Conservation (phyloP, 2,888 invertebrate genomes). For the Cephus rjabovi region DNA sequence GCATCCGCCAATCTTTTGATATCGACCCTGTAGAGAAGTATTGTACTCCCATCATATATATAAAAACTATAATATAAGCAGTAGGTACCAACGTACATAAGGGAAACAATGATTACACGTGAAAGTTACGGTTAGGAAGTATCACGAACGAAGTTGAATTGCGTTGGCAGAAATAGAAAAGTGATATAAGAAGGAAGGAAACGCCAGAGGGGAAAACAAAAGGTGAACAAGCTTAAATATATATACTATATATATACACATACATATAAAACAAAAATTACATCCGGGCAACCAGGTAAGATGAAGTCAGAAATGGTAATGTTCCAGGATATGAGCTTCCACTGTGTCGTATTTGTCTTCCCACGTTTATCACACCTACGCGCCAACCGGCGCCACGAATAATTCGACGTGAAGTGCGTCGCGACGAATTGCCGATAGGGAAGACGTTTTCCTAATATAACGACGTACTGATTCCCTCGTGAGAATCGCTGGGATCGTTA, state of each 20-base stretch:
- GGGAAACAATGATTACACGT: background rate
- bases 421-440: slow-evolving; percentile 42
- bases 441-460: background rate
- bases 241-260: too few relatives aligned
- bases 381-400: slow-evolving; percentile 48
- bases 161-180: background rate
- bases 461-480: background rate
- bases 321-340: background rate
- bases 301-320: background rate
- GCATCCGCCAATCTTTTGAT: background rate
- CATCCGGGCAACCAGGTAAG: background rate
- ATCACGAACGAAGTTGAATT: too few relatives aligned
- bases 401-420: slow-evolving; percentile 52
- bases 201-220: background rate
- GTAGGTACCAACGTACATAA: background rate
- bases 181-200: background rate
- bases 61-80: background rate
- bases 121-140: background rate
- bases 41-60: background rate
- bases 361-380: slow-evolving; percentile 38
- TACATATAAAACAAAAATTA: too few relatives aligned
- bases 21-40: background rate
- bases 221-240: too few relatives aligned
- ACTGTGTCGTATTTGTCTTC: background rate
- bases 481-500: background rate